A percentile compares a stretch with the other conserved stretches of the same genome.
These are phyloP conservation scores for Tympanuchus pallidicinctus DNA, from an alignment of 2,113 vertebrate species.

Conservation along the genomic window DNA sequence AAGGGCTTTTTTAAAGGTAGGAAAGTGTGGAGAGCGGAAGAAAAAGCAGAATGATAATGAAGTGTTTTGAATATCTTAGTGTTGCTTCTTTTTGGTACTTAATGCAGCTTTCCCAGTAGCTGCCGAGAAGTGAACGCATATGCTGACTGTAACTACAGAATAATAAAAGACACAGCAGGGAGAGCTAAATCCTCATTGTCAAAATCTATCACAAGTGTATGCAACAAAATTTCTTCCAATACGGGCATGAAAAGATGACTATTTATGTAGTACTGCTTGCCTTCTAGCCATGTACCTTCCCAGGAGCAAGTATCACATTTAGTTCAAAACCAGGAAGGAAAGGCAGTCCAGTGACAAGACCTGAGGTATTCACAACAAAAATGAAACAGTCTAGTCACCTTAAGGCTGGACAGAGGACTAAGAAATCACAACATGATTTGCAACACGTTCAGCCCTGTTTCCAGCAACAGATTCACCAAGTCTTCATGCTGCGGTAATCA, in stretches of 20 bases:
- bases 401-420: background rate
- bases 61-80: background rate
- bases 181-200: background rate
- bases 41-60: background rate
- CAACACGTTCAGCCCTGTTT: background rate
- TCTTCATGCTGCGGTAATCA: background rate
- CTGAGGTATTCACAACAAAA: background rate
- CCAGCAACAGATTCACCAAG: background rate
- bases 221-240: background rate
- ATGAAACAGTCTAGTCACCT: background rate
- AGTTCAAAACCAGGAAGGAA: fast-evolving
- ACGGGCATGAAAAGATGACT: background rate
- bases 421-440: background rate
- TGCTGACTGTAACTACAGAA: background rate
- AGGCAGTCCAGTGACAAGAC: fast-evolving
- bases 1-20: background rate
- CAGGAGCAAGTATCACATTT: background rate
- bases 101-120: background rate
- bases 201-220: background rate
- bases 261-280: background rate
- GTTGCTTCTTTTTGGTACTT: background rate
- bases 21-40: background rate
- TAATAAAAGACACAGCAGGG: background rate
- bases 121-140: background rate
- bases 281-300: background rate